A percentile compares a stretch with the other conserved stretches of the same genome.
These are phyloP conservation scores for Zaprionus nigranus DNA, from an alignment of 1,140 invertebrate species.

Conservation along the genomic window DNA sequence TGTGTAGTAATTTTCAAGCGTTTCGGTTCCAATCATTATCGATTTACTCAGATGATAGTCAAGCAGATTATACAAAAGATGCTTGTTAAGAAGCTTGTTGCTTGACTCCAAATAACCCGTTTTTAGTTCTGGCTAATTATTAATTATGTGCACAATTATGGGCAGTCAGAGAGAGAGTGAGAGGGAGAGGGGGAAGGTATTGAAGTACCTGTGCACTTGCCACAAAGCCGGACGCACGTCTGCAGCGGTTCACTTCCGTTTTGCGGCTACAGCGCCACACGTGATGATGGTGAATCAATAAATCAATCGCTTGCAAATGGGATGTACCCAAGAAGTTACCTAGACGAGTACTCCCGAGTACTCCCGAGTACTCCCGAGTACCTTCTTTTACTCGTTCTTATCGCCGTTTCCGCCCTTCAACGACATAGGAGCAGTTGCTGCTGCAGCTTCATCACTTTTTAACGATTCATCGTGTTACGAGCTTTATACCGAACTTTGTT, in stretches of 20 bases:
- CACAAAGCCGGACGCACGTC: constrained; percentile 22
- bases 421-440: background rate
- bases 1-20: background rate
- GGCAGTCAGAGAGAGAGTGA: background rate
- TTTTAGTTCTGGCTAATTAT: constrained; percentile 31
- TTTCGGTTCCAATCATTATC: background rate
- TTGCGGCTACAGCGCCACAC: constrained; percentile 7
- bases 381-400: constrained; percentile 27
- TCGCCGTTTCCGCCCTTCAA: constrained; percentile 47
- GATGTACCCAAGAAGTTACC: background rate
- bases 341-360: constrained; percentile 1
- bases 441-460: constrained; percentile 15
- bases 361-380: background rate
- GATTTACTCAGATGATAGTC: background rate
- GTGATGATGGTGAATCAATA: constrained; percentile 22
- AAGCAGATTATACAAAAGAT: background rate
- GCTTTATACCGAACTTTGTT: constrained; percentile 18
- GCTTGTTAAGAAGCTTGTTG: background rate
- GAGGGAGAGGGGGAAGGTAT: background rate
- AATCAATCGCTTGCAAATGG: constrained; percentile 4
- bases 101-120: background rate
- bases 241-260: constrained; percentile 19
- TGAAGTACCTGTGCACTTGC: background rate
- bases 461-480: constrained; percentile 17
- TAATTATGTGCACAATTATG: constrained; percentile 28